Conservation (phyloP, 2,888 invertebrate genomes). For the Zaprionus bogoriensis region DNA sequence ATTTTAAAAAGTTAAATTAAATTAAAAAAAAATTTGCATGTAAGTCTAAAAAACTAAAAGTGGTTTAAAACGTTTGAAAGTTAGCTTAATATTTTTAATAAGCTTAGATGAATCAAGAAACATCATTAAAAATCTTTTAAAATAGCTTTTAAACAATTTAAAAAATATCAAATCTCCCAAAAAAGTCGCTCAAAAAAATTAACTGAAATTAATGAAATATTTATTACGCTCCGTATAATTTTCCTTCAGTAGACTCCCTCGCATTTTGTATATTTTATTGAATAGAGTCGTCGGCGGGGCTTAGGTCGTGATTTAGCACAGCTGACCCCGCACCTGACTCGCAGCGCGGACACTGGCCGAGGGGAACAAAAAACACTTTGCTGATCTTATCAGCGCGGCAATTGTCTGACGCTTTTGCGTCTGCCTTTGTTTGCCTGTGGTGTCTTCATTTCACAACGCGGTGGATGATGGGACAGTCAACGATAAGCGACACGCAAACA, state of each 20-base stretch:
- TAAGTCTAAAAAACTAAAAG: too few relatives aligned
- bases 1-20: too few relatives aligned
- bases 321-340: slow-evolving; percentile 22
- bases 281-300: slow-evolving; percentile 45
- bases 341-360: slow-evolving; percentile 13
- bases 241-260: too few relatives aligned
- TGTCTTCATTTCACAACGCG: slow-evolving; percentile 63
- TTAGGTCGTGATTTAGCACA: slow-evolving; percentile 55
- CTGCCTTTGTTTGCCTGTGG: slow-evolving; percentile 54
- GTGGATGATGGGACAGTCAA: slow-evolving; percentile 2
- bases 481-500: slow-evolving; percentile 74
- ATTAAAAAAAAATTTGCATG: too few relatives aligned
- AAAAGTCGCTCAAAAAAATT: background rate
- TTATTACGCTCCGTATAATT: slow-evolving; percentile 4
- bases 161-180: background rate
- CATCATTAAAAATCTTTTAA: too few relatives aligned
- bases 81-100: too few relatives aligned
- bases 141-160: too few relatives aligned
- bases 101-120: too few relatives aligned
- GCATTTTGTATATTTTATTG: too few relatives aligned
- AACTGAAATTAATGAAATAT: background rate
- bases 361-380: slow-evolving; percentile 49
- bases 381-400: slow-evolving; percentile 68
- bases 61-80: too few relatives aligned
- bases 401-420: slow-evolving; percentile 71